These are phyloP conservation scores for Cephus nigrinus DNA, from an alignment of 2,888 invertebrate genomes.

Conservation along the genomic window DNA sequence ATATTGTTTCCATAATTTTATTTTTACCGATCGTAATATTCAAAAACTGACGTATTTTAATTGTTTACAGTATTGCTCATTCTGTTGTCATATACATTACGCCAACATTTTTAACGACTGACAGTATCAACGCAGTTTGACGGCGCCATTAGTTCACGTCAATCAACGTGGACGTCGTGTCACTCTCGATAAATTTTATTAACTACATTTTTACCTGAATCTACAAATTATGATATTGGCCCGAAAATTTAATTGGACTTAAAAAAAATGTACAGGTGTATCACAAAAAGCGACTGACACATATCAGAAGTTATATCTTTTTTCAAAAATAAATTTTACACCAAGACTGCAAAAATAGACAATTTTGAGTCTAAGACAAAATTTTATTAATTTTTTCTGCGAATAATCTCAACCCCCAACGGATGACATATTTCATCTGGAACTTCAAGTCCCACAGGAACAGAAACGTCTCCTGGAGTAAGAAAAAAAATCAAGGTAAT, in stretches of 20 bases:
- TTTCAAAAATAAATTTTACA: neutral
- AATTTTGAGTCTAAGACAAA: neutral
- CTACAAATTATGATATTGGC: neutral
- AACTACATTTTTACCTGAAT: neutral
- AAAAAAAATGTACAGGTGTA: neutral
- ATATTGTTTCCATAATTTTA: neutral
- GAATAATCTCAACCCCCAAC: slow-evolving; percentile 63
- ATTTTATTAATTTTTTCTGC: slow-evolving; percentile 23
- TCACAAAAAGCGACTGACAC: neutral
- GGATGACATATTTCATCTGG: slow-evolving; percentile 65
- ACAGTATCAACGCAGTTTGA: neutral
- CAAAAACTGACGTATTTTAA: neutral
- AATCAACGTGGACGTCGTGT: neutral
- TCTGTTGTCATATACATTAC: neutral
- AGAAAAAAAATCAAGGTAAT: slow-evolving; percentile 8
- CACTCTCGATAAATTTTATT: neutral
- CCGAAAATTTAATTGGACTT: neutral
- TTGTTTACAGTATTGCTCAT: neutral
- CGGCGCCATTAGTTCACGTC: neutral
- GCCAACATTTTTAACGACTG: neutral
- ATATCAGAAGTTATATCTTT: neutral
- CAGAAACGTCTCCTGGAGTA: slow-evolving; percentile 63
- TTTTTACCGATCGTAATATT: neutral
- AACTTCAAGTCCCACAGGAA: slow-evolving; percentile 62
- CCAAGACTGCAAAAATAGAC: too few species aligned